phyloP scores from a whole-genome alignment of 2,113 vertebrate genomes.

The Salvelinus namaycush region DNA sequence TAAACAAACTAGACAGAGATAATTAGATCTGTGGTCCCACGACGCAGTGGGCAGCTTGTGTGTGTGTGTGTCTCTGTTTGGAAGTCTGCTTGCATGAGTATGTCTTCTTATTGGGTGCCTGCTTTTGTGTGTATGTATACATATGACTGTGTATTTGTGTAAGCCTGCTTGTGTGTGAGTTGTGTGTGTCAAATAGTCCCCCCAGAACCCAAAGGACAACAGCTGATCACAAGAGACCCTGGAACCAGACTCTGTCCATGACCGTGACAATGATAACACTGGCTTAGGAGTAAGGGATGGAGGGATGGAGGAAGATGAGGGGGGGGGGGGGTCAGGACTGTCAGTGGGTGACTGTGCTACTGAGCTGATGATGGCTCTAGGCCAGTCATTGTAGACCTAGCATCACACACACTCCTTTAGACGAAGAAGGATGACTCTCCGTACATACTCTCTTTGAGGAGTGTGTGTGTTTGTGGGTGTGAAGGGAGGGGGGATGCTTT shows the following conservation, averaged over 20 bases:
- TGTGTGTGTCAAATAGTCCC: neutral
- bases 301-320: neutral
- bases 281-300: neutral
- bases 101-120: no score
- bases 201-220: neutral
- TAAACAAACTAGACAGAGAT: conserved; percentile 50
- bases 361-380: conserved; percentile 47
- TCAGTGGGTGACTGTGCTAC: conserved; percentile 48
- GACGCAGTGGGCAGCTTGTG: conserved; percentile 34
- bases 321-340: conserved; percentile 11
- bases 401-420: neutral
- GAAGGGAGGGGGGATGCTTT: no score
- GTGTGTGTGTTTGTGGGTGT: conserved; percentile 11
- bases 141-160: neutral
- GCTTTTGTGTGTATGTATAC: neutral
- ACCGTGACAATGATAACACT: neutral
- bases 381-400: conserved; percentile 48
- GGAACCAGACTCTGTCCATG: conserved; percentile 45
- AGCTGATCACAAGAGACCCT: neutral
- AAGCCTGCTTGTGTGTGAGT: neutral
- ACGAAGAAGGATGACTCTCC: neutral
- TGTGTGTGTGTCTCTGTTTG: neutral
- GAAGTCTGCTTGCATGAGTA: neutral
- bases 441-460: no score
- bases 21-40: conserved; percentile 54